A percentile compares a stretch with the other conserved stretches of the same genome.
phyloP scores from a whole-genome alignment of 2,888 invertebrate genomes.

The Cepaea hortensis region DNA sequence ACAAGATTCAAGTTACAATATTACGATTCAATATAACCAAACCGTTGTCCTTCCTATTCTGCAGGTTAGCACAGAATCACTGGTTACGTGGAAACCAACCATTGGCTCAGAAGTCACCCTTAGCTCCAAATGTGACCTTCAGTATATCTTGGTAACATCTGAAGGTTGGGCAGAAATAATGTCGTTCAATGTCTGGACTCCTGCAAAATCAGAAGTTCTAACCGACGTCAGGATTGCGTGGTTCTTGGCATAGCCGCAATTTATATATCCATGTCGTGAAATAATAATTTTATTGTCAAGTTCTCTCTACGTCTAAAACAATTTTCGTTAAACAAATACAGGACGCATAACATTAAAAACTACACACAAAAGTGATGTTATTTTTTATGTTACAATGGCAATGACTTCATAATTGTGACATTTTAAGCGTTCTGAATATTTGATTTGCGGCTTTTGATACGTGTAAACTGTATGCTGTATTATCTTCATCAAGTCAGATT shows the following conservation, averaged over 20 bases:
- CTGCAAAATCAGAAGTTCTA: not conserved
- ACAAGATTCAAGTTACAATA: not conserved
- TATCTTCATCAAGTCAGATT: too few species aligned
- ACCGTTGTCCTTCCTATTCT: not conserved
- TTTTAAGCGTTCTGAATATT: too few species aligned
- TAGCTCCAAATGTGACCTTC: not conserved
- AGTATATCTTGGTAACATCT: not conserved
- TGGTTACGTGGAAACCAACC: not conserved
- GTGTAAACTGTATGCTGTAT: too few species aligned
- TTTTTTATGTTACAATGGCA: too few species aligned
- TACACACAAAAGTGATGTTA: too few species aligned
- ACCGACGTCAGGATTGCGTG: not conserved
- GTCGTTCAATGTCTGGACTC: not conserved
- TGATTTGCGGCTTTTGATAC: too few species aligned
- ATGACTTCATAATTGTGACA: too few species aligned
- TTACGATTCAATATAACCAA: not conserved
- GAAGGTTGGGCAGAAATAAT: not conserved
- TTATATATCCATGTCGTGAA: not conserved
- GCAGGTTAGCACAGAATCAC: not conserved
- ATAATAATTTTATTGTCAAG: too few species aligned
- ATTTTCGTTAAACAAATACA: too few species aligned
- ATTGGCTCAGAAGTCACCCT: not conserved
- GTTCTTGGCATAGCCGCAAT: not conserved
- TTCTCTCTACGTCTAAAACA: too few species aligned
- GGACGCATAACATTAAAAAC: too few species aligned